Evolutionary conservation across 2,888 invertebrate species (phyloP).

Genomic region (Chloromyia formosa): DNA sequence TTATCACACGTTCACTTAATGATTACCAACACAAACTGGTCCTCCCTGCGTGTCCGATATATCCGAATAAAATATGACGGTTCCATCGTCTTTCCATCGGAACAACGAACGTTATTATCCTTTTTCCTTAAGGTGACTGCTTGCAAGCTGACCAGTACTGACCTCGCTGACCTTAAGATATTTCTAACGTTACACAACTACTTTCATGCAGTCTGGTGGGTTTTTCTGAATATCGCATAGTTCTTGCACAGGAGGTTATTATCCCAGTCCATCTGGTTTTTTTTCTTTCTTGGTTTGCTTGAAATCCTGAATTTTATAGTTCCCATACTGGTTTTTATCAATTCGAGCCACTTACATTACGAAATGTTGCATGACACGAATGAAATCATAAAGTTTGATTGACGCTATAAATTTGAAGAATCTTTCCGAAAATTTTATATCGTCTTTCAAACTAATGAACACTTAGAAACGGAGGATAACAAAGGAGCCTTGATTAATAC

Average conservation of each 20-base stretch:
- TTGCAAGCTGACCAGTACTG: conserved; percentile 39
- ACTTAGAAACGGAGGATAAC: background rate
- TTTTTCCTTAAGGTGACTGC: conserved; percentile 27
- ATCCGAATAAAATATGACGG: conserved; percentile 23
- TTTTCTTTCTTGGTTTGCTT: too few relatives aligned
- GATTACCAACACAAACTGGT: conserved; percentile 33
- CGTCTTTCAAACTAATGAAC: conserved; percentile 1
- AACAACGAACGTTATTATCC: conserved; percentile 33
- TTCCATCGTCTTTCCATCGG: background rate
- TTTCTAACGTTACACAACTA: conserved; percentile 25
- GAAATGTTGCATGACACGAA: background rate
- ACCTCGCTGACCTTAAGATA: conserved; percentile 36
- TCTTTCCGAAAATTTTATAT: background rate
- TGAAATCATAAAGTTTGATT: conserved; percentile 29
- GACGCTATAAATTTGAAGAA: conserved; percentile 21
- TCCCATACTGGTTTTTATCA: conserved; percentile 31
- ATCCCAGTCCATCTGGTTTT: conserved; percentile 28
- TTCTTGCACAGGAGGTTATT: conserved; percentile 12
- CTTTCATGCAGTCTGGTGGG: conserved; percentile 27
- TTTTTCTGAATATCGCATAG: conserved; percentile 22
- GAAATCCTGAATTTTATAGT: conserved; percentile 26
- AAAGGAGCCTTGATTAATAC: conserved; percentile 25
- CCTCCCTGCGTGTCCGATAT: background rate
- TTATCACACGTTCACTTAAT: conserved; percentile 8
- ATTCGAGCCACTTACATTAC: conserved; percentile 14